Evolutionary conservation across 2,888 invertebrate species (phyloP).

Genomic region (Ennomos fuscantarius): DNA sequence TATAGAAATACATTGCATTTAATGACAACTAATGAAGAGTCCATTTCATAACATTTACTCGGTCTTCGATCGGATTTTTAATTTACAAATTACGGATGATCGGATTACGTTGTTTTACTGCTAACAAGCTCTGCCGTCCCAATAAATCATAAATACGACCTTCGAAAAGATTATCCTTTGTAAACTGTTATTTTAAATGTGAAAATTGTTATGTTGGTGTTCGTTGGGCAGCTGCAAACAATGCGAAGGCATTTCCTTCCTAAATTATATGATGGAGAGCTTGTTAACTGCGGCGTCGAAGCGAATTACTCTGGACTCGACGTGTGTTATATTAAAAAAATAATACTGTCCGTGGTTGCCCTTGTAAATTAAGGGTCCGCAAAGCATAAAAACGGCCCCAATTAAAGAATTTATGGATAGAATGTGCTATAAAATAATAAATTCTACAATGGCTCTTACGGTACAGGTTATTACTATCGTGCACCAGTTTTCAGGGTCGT

Average conservation of each 20-base stretch:
- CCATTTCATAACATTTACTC: slow-evolving; percentile 69
- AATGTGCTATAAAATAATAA: slow-evolving; percentile 82
- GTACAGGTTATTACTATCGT: slow-evolving; percentile 75
- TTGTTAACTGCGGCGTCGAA: slow-evolving; percentile 58
- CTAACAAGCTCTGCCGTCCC: slow-evolving; percentile 53
- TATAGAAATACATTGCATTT: slow-evolving; percentile 53
- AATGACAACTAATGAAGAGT: slow-evolving; percentile 70
- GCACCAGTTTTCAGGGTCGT: slow-evolving; percentile 61
- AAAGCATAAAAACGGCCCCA: slow-evolving; percentile 71
- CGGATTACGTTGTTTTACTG: slow-evolving; percentile 54
- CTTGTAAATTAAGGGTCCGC: slow-evolving; percentile 78
- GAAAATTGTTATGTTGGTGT: slow-evolving; percentile 72
- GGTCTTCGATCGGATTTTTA: slow-evolving; percentile 55
- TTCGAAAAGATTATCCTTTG: slow-evolving; percentile 51
- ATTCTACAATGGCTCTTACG: slow-evolving; percentile 75
- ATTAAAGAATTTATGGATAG: slow-evolving; percentile 81
- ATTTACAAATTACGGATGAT: slow-evolving; percentile 74
- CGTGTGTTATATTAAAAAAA: slow-evolving; percentile 56
- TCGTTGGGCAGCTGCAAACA: slow-evolving; percentile 66
- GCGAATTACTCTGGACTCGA: slow-evolving; percentile 37
- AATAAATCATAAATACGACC: slow-evolving; percentile 60
- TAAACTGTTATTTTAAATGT: slow-evolving; percentile 72
- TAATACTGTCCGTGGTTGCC: slow-evolving; percentile 71
- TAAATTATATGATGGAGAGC: slow-evolving; percentile 72
- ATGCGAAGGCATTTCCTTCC: slow-evolving; percentile 56